These are phyloP conservation scores for Eurosta solidaginis DNA, from an alignment of 1,140 invertebrate species.

Conservation along the genomic window DNA sequence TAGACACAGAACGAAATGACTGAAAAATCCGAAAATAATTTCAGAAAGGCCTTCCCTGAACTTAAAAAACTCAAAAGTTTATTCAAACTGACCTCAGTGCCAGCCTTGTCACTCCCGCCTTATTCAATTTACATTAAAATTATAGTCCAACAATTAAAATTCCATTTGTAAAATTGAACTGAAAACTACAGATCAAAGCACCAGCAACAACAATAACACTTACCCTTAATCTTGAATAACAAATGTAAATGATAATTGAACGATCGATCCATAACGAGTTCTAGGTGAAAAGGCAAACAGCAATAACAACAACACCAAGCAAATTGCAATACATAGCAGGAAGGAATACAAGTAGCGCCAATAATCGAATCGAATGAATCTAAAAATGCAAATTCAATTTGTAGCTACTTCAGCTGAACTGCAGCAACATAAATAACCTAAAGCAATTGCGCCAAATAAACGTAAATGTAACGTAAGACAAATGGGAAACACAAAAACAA, in stretches of 20 bases:
- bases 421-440: conserved; percentile 12
- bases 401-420: background rate
- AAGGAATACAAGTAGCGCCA: conserved; percentile 14
- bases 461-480: background rate
- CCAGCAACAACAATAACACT: conserved; percentile 1
- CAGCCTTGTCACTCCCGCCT: background rate
- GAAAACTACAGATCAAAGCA: background rate
- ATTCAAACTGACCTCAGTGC: background rate
- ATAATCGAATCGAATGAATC: conserved; percentile 21
- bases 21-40: no score
- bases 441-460: background rate
- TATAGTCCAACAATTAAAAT: conserved; percentile 17
- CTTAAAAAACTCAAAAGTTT: background rate
- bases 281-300: background rate
- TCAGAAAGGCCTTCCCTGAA: no score
- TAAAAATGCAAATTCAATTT: conserved; percentile 22
- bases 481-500: conserved; percentile 9
- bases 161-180: background rate
- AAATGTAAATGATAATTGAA: conserved; percentile 27
- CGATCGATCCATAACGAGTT: background rate
- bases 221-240: conserved; percentile 24
- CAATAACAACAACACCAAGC: background rate
- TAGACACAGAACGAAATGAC: no score
- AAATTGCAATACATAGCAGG: background rate
- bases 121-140: background rate